Base-by-base conservation (phyloP, 2,888 invertebrate genomes). In the Spatulosminthurus flaviceps region DNA sequence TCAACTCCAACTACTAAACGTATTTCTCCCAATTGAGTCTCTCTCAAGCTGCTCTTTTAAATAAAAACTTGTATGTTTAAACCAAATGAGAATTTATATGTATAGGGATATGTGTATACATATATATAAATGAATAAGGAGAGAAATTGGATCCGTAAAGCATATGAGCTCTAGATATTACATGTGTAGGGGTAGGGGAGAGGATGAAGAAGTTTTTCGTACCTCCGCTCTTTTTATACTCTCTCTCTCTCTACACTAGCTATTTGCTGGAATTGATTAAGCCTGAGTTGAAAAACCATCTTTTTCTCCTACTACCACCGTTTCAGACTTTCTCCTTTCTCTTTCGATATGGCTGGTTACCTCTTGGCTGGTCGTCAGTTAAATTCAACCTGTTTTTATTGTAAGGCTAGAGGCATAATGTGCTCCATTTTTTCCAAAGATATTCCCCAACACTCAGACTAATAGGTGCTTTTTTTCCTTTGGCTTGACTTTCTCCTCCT, bases 211-310 rank as follows among this genome's bases (percentile, higher is more conserved):
- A 16, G 51, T 11, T 4, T 19, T 13, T 51, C n/a, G n/a, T 51
- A 19, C n/a, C n/a, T 51, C n/a, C n/a, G n/a, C n/a, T n/a, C 29
- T 66, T 42, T 67, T 69, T 67, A 29, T 79, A n/a, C n/a, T n/a
- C n/a, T n/a, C n/a, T n/a, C n/a, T n/a, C n/a, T 79, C 74, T 70
- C 70, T n/a, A 60, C 74, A 60, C 70, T 41, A 51, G 61, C 74
- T 74, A 74, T 74, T 74, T 74, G 74, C 61, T 61, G 21, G 74
- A 74, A 74, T 74, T 61, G 74, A 74, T 51, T 74, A 19, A 61
- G 51, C 61, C 29, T 61, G 74, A 74, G 74, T 61, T n/a, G 61
- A 74, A 74, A 74, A 29, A 60, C 74, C 74, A 74, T 74, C 74
- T 74, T 74, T 74, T 61, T 74, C 61, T 28, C 4, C n/a, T n/a